These are phyloP conservation scores for Onthophagus taurus DNA, from an alignment of 1,140 invertebrate species.

Conservation along the genomic window DNA sequence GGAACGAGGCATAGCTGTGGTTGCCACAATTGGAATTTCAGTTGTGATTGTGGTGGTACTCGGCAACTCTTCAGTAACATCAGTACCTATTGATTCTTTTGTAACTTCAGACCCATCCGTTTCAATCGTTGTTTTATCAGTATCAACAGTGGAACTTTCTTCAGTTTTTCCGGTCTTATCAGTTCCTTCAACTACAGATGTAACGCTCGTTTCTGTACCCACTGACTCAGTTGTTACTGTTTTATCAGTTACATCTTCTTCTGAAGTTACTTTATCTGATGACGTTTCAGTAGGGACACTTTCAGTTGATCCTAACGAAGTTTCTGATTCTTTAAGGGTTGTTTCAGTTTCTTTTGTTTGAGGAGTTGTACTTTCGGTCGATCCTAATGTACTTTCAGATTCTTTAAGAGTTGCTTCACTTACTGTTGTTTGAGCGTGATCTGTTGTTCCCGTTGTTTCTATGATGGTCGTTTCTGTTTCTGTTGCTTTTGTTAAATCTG, in stretches of 20 bases:
- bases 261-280: slow-evolving; percentile 16
- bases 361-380: slow-evolving; percentile 14
- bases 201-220: slow-evolving; percentile 35
- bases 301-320: slow-evolving; percentile 17
- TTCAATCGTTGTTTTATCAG: too few species aligned
- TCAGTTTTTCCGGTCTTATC: too few species aligned
- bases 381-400: slow-evolving; percentile 5
- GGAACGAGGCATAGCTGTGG: slow-evolving; percentile 4
- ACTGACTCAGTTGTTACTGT: slow-evolving; percentile 6
- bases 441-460: slow-evolving; percentile 15
- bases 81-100: slow-evolving; percentile 20
- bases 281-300: slow-evolving; percentile 18
- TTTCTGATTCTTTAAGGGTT: not conserved
- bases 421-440: slow-evolving; percentile 13
- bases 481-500: slow-evolving; percentile 13
- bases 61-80: slow-evolving; percentile 6
- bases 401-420: slow-evolving; percentile 16
- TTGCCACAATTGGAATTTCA: slow-evolving; percentile 11
- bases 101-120: too few species aligned
- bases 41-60: not conserved
- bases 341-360: slow-evolving; percentile 14
- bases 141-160: too few species aligned
- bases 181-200: too few species aligned
- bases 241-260: too few species aligned
- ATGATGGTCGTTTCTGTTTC: slow-evolving; percentile 18